Base-by-base conservation (phyloP, 2,797 vertebrate species). In the Ibycter americanus region DNA sequence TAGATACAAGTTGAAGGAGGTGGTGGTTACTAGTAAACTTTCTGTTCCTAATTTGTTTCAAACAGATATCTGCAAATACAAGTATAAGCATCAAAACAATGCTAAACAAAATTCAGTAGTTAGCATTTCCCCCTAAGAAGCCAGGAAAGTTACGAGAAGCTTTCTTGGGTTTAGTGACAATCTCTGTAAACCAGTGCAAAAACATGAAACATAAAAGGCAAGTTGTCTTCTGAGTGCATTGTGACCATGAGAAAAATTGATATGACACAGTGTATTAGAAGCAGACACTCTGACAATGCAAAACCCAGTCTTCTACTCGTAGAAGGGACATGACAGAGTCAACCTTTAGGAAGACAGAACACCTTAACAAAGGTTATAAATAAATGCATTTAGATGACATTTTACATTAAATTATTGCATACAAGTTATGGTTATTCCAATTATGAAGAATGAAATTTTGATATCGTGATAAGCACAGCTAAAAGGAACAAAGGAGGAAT, bases 1-100 rank as follows among this genome's bases (percentile, higher is more conserved):
- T 74, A 91, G 71, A 88, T 61, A 91, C 93, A 95, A 92, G 31
- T 82, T 77, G 67, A 74, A 83, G 25, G 42, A 83, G 82, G 89
- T 87, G 67, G 26, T 59, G 42, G 77, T 89, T 86, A 88, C 93
- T 21, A 83, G 82, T 62, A 79, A 96, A 58, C 54, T 90, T 93
- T 73, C 82, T 54, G 36, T 51, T 81, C 82, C 66, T 68, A 87
- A 86, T 96, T 92, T 90, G 73, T 83, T 95, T 91, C 92, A 49
- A 49, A 71, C 36, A 92, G 70, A 93, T 96, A 91, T 47, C 78
- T 71, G 52, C 73, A 90, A 85, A 90, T 55, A 44, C 8, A 46
- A 47, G 27, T 49, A 71, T 44, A 54, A 66, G n/a, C 62, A 79
- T 82, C 77, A 92, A 80, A 80, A 94, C 18, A 91, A 36, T 14